Evolutionary conservation across 2,888 invertebrate genomes (phyloP).

Genomic region (Nymphalis polychloros): DNA sequence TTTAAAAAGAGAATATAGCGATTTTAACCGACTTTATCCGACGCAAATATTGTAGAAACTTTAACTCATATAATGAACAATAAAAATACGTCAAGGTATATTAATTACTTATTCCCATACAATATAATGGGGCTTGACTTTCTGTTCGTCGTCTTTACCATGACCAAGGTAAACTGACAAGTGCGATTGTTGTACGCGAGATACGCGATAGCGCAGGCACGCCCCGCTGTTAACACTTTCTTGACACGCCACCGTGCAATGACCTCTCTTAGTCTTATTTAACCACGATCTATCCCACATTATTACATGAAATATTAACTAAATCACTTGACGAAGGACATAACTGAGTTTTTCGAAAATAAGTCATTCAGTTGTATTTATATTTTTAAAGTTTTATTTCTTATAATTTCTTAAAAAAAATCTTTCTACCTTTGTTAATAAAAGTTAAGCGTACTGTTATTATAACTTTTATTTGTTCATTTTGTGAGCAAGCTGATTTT

Average conservation of each 20-base stretch:
- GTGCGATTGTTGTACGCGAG: slow-evolving; percentile 59
- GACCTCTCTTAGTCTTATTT: slow-evolving; percentile 36
- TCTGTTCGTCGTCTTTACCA: slow-evolving; percentile 27
- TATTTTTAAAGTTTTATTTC: too few relatives aligned
- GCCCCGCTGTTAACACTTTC: slow-evolving; percentile 70
- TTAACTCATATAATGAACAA: too few relatives aligned
- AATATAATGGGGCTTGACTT: slow-evolving; percentile 23
- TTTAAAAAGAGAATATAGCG: neutral
- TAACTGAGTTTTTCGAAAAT: neutral
- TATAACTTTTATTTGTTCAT: too few relatives aligned
- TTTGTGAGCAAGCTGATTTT: too few relatives aligned
- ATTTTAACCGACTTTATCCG: too few relatives aligned
- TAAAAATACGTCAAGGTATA: too few relatives aligned
- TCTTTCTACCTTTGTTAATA: too few relatives aligned
- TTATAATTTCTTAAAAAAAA: too few relatives aligned
- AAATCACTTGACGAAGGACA: neutral
- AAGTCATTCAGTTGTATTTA: too few relatives aligned
- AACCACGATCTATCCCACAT: slow-evolving; percentile 1
- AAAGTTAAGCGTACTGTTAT: too few relatives aligned
- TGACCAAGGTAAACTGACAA: slow-evolving; percentile 54
- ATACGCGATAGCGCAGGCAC: slow-evolving; percentile 72
- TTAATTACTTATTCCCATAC: too few relatives aligned
- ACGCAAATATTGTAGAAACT: too few relatives aligned
- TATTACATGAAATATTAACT: neutral
- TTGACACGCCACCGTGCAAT: slow-evolving; percentile 60